phyloP scores from a whole-genome alignment of 2,113 vertebrate genomes.

The Periophthalmodon schlosseri region DNA sequence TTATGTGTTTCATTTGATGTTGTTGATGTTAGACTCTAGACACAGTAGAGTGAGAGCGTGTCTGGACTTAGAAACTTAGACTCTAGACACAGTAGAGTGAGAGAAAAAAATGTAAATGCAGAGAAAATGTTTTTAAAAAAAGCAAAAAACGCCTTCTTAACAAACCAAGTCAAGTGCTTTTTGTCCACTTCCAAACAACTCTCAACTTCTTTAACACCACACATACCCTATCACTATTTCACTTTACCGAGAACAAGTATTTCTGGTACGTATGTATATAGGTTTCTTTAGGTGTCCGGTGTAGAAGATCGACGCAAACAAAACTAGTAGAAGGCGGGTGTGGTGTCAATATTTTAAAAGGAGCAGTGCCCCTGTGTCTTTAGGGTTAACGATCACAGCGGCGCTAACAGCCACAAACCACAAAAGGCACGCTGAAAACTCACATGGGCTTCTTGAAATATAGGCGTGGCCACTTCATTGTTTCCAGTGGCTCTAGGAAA shows the following conservation, averaged over 20 bases:
- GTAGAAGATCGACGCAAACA: constrained; percentile 5
- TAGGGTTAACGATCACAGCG: background rate
- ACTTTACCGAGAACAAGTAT: background rate
- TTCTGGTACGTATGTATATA: background rate
- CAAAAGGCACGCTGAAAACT: background rate
- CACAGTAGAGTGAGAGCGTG: too few species aligned
- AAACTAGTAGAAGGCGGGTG: background rate
- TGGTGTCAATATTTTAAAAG: background rate
- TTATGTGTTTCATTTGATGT: too few species aligned
- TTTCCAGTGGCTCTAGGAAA: background rate
- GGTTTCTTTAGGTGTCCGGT: background rate
- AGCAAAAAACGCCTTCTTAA: too few species aligned
- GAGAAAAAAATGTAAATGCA: too few species aligned
- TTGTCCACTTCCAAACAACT: too few species aligned
- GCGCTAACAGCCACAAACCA: background rate
- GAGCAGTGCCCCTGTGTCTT: background rate
- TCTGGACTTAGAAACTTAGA: too few species aligned
- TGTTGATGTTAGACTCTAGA: too few species aligned
- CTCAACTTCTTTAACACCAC: too few species aligned
- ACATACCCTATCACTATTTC: too few species aligned
- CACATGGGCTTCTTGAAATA: background rate
- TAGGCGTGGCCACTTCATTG: constrained; percentile 5
- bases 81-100: too few species aligned
- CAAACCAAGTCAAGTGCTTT: too few species aligned
- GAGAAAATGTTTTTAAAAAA: too few species aligned